Percentiles rank a stretch among this genome's conserved stretches.
Evolutionary conservation across 30 jellyfish, hydroid and myxozoan genomes (phyloP).

Genomic region (Turritopsis dohrnii): DNA sequence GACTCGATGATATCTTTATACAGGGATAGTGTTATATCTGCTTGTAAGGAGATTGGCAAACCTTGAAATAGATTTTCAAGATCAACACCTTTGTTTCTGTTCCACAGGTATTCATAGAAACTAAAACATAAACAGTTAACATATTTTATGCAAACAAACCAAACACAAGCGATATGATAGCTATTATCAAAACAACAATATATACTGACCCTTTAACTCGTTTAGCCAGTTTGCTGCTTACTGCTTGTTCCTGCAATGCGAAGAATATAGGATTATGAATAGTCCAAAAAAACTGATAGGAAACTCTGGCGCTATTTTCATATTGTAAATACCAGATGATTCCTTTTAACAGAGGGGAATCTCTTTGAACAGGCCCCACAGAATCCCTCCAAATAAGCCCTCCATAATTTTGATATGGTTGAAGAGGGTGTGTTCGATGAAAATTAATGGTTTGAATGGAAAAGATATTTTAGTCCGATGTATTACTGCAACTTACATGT

Average conservation of each 20-base stretch:
- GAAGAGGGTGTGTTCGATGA: no score
- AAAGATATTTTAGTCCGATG: no score
- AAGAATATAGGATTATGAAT: background rate
- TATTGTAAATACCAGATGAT: no score
- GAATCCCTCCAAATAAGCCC: no score
- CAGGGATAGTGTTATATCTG: constrained; percentile 55
- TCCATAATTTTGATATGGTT: no score
- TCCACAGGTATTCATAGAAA: constrained; percentile 56
- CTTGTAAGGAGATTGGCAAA: constrained; percentile 62
- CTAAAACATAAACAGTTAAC: constrained; percentile 10
- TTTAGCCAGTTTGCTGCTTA: constrained; percentile 17
- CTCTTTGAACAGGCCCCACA: no score
- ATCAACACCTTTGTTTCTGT: constrained; percentile 52
- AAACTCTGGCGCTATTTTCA: background rate
- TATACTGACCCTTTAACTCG: constrained; percentile 47
- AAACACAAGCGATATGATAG: background rate
- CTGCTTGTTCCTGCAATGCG: constrained; percentile 33
- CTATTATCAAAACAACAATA: background rate
- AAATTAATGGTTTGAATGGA: no score
- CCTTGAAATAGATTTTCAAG: constrained; percentile 56
- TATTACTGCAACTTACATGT: no score
- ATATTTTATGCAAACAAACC: background rate
- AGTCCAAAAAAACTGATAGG: background rate
- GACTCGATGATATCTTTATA: constrained; percentile 46
- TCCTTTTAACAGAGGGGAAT: no score